These are phyloP conservation scores for Pipra filicauda DNA, from an alignment of 2,113 vertebrate genomes.

Conservation along the genomic window DNA sequence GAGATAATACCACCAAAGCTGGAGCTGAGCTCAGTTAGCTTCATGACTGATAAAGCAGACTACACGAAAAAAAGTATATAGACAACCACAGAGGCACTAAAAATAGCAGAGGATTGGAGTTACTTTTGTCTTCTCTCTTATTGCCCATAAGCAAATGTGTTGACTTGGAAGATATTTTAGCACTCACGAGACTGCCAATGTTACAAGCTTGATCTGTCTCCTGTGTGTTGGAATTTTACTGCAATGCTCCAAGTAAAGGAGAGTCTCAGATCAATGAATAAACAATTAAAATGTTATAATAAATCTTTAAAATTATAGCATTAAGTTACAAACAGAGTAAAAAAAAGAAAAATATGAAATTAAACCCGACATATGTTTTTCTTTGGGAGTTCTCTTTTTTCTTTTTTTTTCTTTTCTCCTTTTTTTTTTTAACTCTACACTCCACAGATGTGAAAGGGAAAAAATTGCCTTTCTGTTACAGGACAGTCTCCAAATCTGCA, in stretches of 20 bases:
- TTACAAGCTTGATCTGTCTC: conserved; percentile 23
- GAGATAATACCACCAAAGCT: neutral
- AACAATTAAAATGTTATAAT: conserved; percentile 47
- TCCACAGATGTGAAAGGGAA: neutral
- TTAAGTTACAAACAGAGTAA: neutral
- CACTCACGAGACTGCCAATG: neutral
- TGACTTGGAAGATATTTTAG: conserved; percentile 45
- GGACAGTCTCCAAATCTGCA: neutral
- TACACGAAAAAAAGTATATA: neutral
- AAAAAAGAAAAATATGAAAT: neutral
- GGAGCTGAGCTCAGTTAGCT: neutral
- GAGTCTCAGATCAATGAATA: neutral
- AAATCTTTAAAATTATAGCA: conserved; percentile 51
- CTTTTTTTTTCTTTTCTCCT: neutral
- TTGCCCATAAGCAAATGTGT: conserved; percentile 28
- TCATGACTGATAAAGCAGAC: neutral
- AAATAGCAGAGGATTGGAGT: neutral
- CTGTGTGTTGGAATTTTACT: conserved; percentile 42
- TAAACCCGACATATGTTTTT: neutral
- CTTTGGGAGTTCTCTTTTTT: neutral
- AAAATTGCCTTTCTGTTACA: neutral
- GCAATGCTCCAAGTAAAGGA: neutral
- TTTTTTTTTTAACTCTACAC: neutral
- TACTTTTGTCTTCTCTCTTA: conserved; percentile 38
- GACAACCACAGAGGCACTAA: neutral